Evolutionary conservation across 2,888 invertebrate species (phyloP).

Genomic region (Himalopsyche japonica): DNA sequence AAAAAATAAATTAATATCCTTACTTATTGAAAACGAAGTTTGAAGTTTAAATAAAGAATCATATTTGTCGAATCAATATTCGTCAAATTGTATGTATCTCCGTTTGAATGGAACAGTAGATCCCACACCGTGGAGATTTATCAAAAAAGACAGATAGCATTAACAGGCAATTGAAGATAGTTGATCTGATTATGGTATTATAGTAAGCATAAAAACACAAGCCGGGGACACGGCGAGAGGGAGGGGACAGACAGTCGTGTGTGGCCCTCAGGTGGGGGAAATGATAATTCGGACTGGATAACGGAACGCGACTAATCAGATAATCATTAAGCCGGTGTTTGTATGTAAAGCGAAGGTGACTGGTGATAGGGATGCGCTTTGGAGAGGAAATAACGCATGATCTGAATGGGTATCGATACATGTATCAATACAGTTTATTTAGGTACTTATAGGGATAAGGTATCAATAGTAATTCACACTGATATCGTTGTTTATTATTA

Average conservation of each 20-base stretch:
- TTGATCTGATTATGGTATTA: not conserved
- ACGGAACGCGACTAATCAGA: conserved; percentile 39
- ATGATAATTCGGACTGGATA: conserved; percentile 38
- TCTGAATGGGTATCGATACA: not conserved
- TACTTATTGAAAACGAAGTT: too few species aligned
- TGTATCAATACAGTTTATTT: too few species aligned
- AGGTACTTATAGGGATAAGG: too few species aligned
- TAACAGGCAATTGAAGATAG: not conserved
- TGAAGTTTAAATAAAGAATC: too few species aligned
- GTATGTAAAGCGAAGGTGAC: not conserved
- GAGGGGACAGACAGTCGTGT: conserved; percentile 22
- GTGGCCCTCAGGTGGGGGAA: conserved; percentile 29
- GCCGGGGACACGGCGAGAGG: not conserved
- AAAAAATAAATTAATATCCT: too few species aligned
- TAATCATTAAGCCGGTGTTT: conserved; percentile 36
- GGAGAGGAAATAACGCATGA: not conserved
- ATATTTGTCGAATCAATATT: too few species aligned
- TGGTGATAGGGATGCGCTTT: not conserved
- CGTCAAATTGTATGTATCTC: too few species aligned
- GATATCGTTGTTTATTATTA: too few species aligned
- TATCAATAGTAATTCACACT: too few species aligned
- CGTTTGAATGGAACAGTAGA: not conserved
- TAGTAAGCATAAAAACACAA: not conserved
- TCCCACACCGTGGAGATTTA: not conserved
- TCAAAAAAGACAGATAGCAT: not conserved